Evolutionary conservation across 2,113 vertebrate genomes (phyloP).

Genomic region (Hippocampus barbouri): DNA sequence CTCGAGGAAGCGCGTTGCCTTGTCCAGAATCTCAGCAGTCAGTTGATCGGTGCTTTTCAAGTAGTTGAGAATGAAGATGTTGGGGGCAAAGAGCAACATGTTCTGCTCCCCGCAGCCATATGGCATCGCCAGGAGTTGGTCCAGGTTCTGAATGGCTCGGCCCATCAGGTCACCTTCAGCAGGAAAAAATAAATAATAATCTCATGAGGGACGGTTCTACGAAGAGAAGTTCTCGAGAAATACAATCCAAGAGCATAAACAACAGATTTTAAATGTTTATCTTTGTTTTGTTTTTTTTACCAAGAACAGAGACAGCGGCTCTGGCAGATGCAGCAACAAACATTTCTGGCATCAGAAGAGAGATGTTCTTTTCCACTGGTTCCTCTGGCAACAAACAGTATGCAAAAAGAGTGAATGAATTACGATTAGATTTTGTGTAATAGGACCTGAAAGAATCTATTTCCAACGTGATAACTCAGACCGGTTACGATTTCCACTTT

Average conservation of each 20-base stretch:
- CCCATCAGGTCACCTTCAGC: slow-evolving; percentile 80
- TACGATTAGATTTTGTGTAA: not conserved
- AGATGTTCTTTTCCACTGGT: slow-evolving; percentile 47
- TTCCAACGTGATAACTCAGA: not conserved
- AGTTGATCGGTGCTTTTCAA: slow-evolving; percentile 76
- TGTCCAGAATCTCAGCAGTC: slow-evolving; percentile 62
- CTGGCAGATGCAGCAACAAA: slow-evolving; percentile 75
- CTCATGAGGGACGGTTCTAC: not conserved
- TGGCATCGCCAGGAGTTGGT: slow-evolving; percentile 74
- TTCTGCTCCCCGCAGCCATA: slow-evolving; percentile 84
- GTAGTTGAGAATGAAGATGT: slow-evolving; percentile 81
- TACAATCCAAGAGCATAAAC: not conserved
- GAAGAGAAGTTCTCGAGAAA: not conserved
- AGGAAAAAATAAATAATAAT: not conserved
- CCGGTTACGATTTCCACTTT: no score
- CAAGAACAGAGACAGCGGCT: slow-evolving; percentile 75
- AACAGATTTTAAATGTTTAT: no score
- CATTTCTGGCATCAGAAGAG: slow-evolving; percentile 66
- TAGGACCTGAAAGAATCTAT: not conserved
- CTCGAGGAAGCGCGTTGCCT: slow-evolving; percentile 67
- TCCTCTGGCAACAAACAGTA: slow-evolving; percentile 36
- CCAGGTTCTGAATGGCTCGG: slow-evolving; percentile 72
- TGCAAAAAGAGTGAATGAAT: not conserved
- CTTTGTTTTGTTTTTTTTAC: slow-evolving; percentile 49
- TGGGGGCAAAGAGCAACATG: slow-evolving; percentile 83